These are phyloP conservation scores for Cryptosula pallasiana DNA, from an alignment of 2,888 invertebrate species.

Conservation along the genomic window DNA sequence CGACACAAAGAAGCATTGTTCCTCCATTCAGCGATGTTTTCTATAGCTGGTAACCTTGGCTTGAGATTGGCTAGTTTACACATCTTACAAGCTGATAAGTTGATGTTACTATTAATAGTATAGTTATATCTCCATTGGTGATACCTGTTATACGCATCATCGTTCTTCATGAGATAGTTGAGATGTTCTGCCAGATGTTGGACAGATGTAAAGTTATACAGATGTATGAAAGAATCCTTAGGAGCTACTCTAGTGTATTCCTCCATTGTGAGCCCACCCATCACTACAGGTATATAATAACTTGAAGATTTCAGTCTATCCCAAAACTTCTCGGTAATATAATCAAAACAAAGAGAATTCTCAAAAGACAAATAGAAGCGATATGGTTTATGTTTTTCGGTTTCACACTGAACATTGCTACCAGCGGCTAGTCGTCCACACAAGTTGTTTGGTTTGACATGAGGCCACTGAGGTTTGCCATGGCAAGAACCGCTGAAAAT, in stretches of 20 bases:
- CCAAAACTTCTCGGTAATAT: neutral
- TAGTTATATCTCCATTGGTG: neutral
- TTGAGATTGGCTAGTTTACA: neutral
- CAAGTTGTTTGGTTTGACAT: neutral
- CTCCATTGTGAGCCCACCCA: neutral
- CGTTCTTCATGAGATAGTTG: neutral
- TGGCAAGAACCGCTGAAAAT: neutral
- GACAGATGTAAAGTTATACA: conserved; percentile 1
- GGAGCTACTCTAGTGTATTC: conserved; percentile 17
- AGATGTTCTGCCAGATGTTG: neutral
- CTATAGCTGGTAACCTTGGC: neutral
- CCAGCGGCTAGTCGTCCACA: neutral
- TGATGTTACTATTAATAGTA: neutral
- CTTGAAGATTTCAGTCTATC: neutral
- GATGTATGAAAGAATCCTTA: conserved; percentile 20
- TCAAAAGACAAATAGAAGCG: neutral
- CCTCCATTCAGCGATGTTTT: neutral
- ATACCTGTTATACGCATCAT: neutral
- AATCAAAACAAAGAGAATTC: neutral
- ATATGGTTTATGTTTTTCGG: neutral
- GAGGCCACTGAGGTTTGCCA: neutral
- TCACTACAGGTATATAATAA: neutral
- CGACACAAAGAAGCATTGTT: neutral
- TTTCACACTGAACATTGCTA: neutral
- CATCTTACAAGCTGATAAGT: neutral